Evolutionary conservation across 1,140 invertebrate genomes (phyloP).

Genomic region (Venustaconcha ellipsiformis): DNA sequence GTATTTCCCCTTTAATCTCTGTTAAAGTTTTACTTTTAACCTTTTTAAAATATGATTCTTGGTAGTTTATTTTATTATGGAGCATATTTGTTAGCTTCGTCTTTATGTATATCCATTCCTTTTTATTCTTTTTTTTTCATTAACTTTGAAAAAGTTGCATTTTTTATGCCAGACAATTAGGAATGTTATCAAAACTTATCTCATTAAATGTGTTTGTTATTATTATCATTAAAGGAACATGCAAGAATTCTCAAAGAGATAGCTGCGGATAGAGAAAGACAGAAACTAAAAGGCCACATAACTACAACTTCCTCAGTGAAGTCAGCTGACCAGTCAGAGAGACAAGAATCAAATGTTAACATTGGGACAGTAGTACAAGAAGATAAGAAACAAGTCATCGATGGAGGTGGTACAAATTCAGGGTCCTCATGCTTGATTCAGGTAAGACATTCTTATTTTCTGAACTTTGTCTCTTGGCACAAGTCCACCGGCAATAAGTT

Average conservation of each 20-base stretch:
- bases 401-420: too few relatives aligned
- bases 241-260: slow-evolving; percentile 54
- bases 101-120: too few relatives aligned
- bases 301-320: neutral
- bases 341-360: neutral
- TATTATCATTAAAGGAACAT: slow-evolving; percentile 41
- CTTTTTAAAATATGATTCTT: neutral
- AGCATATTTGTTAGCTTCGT: too few relatives aligned
- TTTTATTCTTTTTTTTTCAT: too few relatives aligned
- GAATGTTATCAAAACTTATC: neutral
- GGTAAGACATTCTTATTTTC: slow-evolving; percentile 11
- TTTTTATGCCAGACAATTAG: too few relatives aligned
- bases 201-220: neutral
- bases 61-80: too few relatives aligned
- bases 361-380: neutral
- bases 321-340: neutral
- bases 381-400: too few relatives aligned
- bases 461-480: too few relatives aligned
- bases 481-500: too few relatives aligned
- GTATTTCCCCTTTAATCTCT: neutral
- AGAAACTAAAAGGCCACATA: slow-evolving; percentile 30
- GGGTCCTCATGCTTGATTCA: slow-evolving; percentile 35
- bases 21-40: neutral
- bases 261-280: slow-evolving; percentile 53
- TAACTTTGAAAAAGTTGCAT: too few relatives aligned